Percentiles rank a stretch among this genome's conserved stretches.
Evolutionary conservation across 1,140 invertebrate genomes (phyloP).

Genomic region (Eumeta japonica): DNA sequence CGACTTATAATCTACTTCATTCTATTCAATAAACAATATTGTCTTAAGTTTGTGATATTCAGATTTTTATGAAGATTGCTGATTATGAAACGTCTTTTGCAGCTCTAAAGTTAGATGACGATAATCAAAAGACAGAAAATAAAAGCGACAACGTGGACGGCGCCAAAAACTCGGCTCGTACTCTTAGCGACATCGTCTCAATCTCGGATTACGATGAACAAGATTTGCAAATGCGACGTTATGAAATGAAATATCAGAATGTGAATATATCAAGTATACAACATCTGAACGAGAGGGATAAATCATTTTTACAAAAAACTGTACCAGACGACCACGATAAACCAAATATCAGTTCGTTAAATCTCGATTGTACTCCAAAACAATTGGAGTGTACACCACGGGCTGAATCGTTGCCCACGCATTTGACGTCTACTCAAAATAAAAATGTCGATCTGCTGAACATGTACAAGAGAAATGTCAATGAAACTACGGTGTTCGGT

Average conservation of each 20-base stretch:
- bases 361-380: conserved; percentile 27
- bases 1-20: too few species aligned
- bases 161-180: conserved; percentile 61
- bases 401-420: conserved; percentile 36
- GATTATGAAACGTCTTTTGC: conserved; percentile 5
- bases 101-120: conserved; percentile 58
- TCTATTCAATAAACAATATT: too few species aligned
- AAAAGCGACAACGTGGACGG: conserved; percentile 45
- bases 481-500: conserved; percentile 52
- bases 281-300: conserved; percentile 16
- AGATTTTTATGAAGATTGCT: too few species aligned
- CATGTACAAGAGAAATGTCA: conserved; percentile 43
- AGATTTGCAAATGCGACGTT: conserved; percentile 54
- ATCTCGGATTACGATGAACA: conserved; percentile 69
- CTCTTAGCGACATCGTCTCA: conserved; percentile 68
- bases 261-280: conserved; percentile 21
- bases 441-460: conserved; percentile 19
- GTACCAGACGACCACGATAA: conserved; percentile 25
- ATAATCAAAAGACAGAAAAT: conserved; percentile 33
- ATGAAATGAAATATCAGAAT: conserved; percentile 38
- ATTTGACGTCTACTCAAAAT: conserved; percentile 42
- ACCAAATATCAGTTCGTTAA: conserved; percentile 40
- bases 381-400: conserved; percentile 24
- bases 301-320: too few species aligned
- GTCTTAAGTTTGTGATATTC: too few species aligned